Base-by-base conservation (phyloP, 2,113 vertebrate genomes). In the Pavo muticus region DNA sequence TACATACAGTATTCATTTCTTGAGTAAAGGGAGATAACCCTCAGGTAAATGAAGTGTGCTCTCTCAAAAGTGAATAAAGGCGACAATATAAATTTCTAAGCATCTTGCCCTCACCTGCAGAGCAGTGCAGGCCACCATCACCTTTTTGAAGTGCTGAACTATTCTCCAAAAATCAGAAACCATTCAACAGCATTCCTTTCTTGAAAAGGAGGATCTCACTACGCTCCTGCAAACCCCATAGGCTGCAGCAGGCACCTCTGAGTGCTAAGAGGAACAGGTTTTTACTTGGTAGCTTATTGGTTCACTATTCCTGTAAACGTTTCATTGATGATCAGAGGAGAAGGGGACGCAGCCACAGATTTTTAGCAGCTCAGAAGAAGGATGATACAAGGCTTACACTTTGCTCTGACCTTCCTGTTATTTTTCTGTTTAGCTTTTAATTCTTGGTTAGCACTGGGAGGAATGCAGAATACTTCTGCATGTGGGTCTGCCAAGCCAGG, bases 61-160 rank as follows among this genome's bases (percentile, higher is more conserved):
- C 97, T 96, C 93, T 97, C 29, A 98, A 8, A 94, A 96, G 94
- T 98, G 97, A 81, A 97, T 97, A 1, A 97, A 96, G 14, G 97
- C 95, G 67, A 98, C 97, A 1, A 94, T 96, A 54, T 54, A 95
- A 96, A 97, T 97, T 98, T 98, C 98, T 98, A 96, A 45, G 27
- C 59, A 39, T 3, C 39, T 64, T 79, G 35, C 25, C 65, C 42
- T 85, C 29, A 18, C 15, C 61, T 82, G 63, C 35, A 75, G 50
- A 82, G 24, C 30, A 84, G 40, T 25, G 39, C 17, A 40, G 29
- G 10, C 44, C 23, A 35, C 10, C 3, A 29, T 19, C 30, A 82
- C 40, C 70, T 44, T 52, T 98, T 95, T 99, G 98, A 42, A 98
- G 77, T 13, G 98, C 97, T 85, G 73, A 98, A 25, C 97, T 97